Conservation (phyloP, 2,797 vertebrate genomes). For the Bufotes viridis region DNA sequence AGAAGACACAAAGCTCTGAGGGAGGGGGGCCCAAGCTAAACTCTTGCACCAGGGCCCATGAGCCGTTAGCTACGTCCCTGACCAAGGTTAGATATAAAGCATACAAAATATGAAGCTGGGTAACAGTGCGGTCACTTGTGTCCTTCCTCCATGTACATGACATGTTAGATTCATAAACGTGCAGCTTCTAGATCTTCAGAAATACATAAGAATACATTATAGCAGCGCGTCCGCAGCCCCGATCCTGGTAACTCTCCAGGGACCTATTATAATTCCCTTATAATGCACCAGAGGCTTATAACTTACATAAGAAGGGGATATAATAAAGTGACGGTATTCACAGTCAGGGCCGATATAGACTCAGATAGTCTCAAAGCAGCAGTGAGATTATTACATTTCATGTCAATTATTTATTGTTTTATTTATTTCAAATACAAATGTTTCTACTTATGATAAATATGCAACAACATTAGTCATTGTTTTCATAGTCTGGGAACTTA, state of each 20-base stretch:
- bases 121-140: too few species aligned
- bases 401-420: background rate
- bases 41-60: too few species aligned
- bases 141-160: background rate
- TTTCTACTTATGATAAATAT: background rate
- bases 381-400: background rate
- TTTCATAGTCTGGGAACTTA: too few species aligned
- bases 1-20: too few species aligned
- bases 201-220: background rate
- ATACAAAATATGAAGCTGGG: background rate
- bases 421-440: too few species aligned
- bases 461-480: too few species aligned
- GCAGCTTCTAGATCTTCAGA: background rate
- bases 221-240: too few species aligned
- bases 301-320: background rate
- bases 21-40: too few species aligned
- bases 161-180: background rate
- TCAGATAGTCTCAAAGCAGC: background rate
- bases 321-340: background rate
- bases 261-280: background rate
- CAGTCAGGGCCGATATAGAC: background rate
- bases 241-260: background rate
- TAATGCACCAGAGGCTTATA: background rate
- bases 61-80: too few species aligned
- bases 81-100: background rate